Evolutionary conservation across 2,888 invertebrate species (phyloP).

Genomic region (Heteromyza rotundicornis): DNA sequence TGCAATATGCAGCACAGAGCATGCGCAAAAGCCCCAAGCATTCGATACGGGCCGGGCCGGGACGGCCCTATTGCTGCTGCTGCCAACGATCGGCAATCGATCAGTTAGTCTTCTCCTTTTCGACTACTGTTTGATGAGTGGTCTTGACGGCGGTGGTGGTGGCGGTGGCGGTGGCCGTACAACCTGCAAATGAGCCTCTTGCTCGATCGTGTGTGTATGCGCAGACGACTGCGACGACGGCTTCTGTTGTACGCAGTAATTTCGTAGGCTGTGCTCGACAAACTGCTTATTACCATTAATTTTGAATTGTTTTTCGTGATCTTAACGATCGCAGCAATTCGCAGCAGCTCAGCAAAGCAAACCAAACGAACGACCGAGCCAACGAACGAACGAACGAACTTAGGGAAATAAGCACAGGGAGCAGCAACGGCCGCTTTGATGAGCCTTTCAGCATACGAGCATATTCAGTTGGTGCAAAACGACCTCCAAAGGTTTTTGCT

Average conservation of each 20-base stretch:
- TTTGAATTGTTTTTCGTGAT: constrained; percentile 63
- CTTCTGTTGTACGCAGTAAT: constrained; percentile 64
- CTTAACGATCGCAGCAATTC: constrained; percentile 61
- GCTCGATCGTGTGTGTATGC: constrained; percentile 12
- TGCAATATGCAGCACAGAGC: background rate
- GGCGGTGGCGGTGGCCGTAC: background rate
- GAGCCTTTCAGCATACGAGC: constrained; percentile 11
- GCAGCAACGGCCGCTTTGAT: constrained; percentile 10
- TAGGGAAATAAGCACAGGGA: constrained; percentile 5
- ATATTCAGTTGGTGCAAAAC: constrained; percentile 12
- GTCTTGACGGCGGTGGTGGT: constrained; percentile 9
- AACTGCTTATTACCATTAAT: constrained; percentile 63
- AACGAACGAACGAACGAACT: constrained; percentile 19
- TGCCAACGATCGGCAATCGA: constrained; percentile 20
- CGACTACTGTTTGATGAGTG: constrained; percentile 48
- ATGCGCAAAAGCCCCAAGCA: constrained; percentile 10
- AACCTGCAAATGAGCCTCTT: constrained; percentile 42
- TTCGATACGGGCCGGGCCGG: background rate
- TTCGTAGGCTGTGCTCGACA: constrained; percentile 47
- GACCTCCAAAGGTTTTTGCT: constrained; percentile 23
- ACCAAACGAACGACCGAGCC: constrained; percentile 21
- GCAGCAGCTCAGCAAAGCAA: constrained; percentile 47
- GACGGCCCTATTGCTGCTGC: constrained; percentile 21
- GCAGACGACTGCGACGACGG: constrained; percentile 34
- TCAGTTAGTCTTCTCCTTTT: background rate